Evolutionary conservation across 64 coral and sea anemone species (phyloP), one percentile per base, ranked within the genome.

Genomic region (Actinia tenebrosa): DNA sequence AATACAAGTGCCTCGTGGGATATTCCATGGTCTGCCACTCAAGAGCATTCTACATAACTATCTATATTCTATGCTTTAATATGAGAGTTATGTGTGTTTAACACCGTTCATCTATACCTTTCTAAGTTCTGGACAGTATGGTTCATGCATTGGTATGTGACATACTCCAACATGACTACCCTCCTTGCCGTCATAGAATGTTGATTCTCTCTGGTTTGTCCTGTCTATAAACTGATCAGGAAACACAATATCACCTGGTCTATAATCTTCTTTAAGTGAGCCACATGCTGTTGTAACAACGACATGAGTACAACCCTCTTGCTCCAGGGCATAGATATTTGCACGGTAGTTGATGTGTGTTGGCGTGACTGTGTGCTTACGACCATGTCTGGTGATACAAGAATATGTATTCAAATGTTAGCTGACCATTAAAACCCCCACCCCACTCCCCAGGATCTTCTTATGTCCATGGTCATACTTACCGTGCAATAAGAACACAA

Each of bases 191-290:
- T 99, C 96, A 61, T 95, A 99, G 84, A 99, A 99, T 86, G 96
- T 99, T 23, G 93, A 99, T n/a, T 71, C 44, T 50, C 96, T 84
- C 84, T 99, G 95, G 9, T 88, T 91, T 50, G 96, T 99, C 62
- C 96, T 84, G 87, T 99, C 96, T 78, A 99, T 99, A 18, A 99
- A 89, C 69, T 99, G 96, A 86, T 99, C 90, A 78, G 93, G 93
- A 84, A 99, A 95, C 16, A 99, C 93, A 60, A 99, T 77, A 75
- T 99, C 90, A 50, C 87, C 83, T 71, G 96, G 96, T 45, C 91
- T 87, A 66, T 89, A 95, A 62, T 92, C 86, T 83, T 95, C 93
- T 79, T 79, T 84, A 71, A 99, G 84, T 45, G 96, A 99, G 37
- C 96, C 96, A 90, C 96, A 99, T 9, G 96, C 96, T 64, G 90